phyloP scores from a whole-genome alignment of 2,888 invertebrate species.

The Julus scandinavius region DNA sequence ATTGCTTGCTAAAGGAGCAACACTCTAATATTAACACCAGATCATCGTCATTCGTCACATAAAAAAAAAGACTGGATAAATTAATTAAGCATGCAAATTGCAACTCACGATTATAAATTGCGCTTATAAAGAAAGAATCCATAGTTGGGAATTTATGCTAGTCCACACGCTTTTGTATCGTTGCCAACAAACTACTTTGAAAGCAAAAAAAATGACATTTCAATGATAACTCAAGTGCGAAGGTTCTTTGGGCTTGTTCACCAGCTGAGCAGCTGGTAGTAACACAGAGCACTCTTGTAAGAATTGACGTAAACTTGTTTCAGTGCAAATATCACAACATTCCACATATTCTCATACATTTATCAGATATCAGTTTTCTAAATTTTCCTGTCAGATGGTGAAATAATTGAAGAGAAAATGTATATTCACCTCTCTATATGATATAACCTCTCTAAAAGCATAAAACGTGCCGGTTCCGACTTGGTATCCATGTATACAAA shows the following conservation, averaged over 20 bases:
- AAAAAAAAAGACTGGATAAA: background rate
- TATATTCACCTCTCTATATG: too few species aligned
- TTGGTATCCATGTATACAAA: too few species aligned
- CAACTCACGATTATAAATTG: constrained; percentile 1
- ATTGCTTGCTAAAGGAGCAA: background rate
- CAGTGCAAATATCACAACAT: too few species aligned
- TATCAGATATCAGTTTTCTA: too few species aligned
- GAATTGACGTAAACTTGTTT: background rate
- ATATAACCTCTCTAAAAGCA: too few species aligned
- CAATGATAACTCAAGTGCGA: constrained; percentile 38
- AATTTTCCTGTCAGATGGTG: too few species aligned
- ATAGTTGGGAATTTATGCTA: background rate
- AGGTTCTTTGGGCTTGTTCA: constrained; percentile 4
- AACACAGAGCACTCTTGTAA: background rate
- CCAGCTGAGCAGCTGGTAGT: background rate
- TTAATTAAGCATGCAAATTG: constrained; percentile 7
- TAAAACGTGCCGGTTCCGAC: too few species aligned
- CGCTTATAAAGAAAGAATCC: background rate
- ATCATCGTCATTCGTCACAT: background rate
- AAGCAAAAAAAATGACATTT: constrained; percentile 28
- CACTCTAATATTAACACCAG: background rate
- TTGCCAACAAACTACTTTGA: background rate
- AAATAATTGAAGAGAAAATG: too few species aligned
- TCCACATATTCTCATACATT: too few species aligned
- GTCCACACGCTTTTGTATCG: background rate